phyloP scores from a whole-genome alignment of 1,140 invertebrate species.

The Ceratosolen fusciceps region DNA sequence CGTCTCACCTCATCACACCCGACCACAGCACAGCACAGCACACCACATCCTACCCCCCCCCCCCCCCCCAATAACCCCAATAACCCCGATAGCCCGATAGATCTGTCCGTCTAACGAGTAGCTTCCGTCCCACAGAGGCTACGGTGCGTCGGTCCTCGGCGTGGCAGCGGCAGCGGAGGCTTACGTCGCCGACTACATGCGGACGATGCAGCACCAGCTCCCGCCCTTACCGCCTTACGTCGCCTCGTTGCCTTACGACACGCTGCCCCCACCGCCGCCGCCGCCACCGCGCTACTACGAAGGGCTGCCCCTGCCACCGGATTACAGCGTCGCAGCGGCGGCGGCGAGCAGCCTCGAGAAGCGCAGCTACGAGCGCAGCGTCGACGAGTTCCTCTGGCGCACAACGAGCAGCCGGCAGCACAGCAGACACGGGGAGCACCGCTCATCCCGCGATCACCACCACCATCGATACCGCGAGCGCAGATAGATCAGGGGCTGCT shows the following conservation, averaged over 20 bases:
- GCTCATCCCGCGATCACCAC: conserved; percentile 68
- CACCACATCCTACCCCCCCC: too few species aligned
- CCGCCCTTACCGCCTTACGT: conserved; percentile 80
- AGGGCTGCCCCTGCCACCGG: conserved; percentile 77
- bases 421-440: conserved; percentile 61
- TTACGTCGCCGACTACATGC: conserved; percentile 84
- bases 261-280: conserved; percentile 80
- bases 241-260: conserved; percentile 79
- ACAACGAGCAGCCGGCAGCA: conserved; percentile 69
- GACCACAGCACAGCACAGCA: too few species aligned
- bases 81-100: too few species aligned
- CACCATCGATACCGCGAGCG: conserved; percentile 69
- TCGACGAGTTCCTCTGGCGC: conserved; percentile 91
- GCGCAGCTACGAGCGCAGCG: conserved; percentile 88
- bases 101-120: too few species aligned
- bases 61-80: too few species aligned
- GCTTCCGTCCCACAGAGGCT: conserved; percentile 56
- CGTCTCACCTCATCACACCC: not conserved
- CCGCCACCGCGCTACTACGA: conserved; percentile 85
- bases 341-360: conserved; percentile 78
- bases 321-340: conserved; percentile 75
- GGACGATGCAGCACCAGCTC: conserved; percentile 84
- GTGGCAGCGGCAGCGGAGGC: conserved; percentile 80
- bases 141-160: conserved; percentile 65
- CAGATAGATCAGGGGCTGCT: conserved; percentile 56